A percentile compares a stretch with the other conserved stretches of the same genome.
Conservation (phyloP, 2,888 invertebrate species). For the Mechanitis mazaeus region DNA sequence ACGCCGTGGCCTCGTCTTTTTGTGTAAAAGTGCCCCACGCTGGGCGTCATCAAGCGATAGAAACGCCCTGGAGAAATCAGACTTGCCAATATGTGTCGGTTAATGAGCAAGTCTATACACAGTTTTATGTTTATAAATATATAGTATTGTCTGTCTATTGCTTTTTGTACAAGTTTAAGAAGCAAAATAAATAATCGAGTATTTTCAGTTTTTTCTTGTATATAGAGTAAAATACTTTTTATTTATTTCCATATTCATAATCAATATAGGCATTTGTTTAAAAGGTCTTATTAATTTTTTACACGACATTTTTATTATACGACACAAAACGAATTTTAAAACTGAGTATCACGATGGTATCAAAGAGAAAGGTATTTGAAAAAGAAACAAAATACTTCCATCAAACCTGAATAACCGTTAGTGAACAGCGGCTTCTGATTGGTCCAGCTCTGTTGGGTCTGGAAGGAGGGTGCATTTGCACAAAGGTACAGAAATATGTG, state of each 20-base stretch:
- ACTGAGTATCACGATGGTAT: not conserved
- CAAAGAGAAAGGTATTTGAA: slow-evolving; percentile 10
- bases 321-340: not conserved
- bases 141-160: no score
- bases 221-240: no score
- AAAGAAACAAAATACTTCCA: slow-evolving; percentile 20
- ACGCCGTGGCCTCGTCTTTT: slow-evolving; percentile 31
- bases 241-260: no score
- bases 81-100: slow-evolving; percentile 48
- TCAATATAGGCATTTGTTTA: no score
- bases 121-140: slow-evolving; percentile 12
- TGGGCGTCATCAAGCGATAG: slow-evolving; percentile 50
- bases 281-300: not conserved
- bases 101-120: slow-evolving; percentile 32
- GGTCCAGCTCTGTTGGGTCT: slow-evolving; percentile 30
- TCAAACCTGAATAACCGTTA: slow-evolving; percentile 33
- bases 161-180: no score
- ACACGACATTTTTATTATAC: not conserved
- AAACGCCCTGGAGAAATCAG: slow-evolving; percentile 64
- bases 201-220: no score
- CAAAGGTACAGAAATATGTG: slow-evolving; percentile 74
- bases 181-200: no score
- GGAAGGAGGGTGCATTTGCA: slow-evolving; percentile 63
- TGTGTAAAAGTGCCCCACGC: slow-evolving; percentile 42
- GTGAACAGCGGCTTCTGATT: slow-evolving; percentile 36